phyloP scores from a whole-genome alignment of 2,888 invertebrate species.

The Strigamia crassipes region DNA sequence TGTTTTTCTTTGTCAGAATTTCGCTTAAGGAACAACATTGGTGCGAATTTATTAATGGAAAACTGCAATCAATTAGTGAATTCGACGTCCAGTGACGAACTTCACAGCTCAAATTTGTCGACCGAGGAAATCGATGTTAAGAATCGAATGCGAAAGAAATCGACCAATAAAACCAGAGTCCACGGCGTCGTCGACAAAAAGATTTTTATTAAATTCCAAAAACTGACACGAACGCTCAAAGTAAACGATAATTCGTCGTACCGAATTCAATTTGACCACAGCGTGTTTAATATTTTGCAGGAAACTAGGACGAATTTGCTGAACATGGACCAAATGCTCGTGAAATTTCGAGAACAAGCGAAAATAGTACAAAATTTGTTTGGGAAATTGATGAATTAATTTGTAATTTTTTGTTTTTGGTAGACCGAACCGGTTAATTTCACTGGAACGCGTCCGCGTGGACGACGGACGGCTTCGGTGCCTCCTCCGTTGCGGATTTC shows the following conservation, averaged over 20 bases:
- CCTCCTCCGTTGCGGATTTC: neutral
- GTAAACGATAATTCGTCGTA: neutral
- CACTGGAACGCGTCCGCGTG: neutral
- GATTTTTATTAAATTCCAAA: neutral
- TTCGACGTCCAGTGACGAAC: constrained; percentile 6
- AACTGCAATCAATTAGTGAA: neutral
- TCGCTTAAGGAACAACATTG: neutral
- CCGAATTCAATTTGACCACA: too few species aligned
- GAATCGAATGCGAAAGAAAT: neutral
- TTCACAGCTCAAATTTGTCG: neutral
- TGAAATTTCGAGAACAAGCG: neutral
- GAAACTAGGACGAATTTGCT: neutral
- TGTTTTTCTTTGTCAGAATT: neutral
- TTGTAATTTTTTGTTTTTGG: neutral
- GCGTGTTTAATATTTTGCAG: neutral
- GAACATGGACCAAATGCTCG: neutral
- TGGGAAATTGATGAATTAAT: too few species aligned
- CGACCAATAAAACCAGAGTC: neutral
- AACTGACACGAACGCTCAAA: neutral
- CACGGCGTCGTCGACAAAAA: neutral
- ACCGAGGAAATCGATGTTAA: neutral
- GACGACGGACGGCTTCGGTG: constrained; percentile 7
- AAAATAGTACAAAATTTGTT: neutral
- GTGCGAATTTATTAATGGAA: neutral
- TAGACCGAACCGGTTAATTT: neutral